Evolutionary conservation across 1,140 invertebrate genomes (phyloP).

Genomic region (Halesus radiatus): DNA sequence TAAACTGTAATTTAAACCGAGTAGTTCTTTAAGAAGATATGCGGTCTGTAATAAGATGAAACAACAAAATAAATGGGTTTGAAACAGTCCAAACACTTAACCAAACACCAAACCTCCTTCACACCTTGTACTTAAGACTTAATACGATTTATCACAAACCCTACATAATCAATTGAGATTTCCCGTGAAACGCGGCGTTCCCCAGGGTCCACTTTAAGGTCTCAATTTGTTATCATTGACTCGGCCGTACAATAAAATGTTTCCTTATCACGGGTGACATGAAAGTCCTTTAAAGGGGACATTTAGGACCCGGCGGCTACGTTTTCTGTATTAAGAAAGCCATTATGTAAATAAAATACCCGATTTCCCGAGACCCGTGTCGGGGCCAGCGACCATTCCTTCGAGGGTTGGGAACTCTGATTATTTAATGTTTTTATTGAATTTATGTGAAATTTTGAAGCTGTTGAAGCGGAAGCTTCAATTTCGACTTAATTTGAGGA

Average conservation of each 20-base stretch:
- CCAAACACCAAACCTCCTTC: no score
- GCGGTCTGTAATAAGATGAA: no score
- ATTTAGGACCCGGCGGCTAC: background rate
- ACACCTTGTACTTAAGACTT: no score
- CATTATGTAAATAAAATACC: conserved; percentile 41
- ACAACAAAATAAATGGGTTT: no score
- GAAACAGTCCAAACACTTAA: no score
- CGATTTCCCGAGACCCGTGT: conserved; percentile 22
- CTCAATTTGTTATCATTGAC: conserved; percentile 41
- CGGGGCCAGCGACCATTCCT: background rate
- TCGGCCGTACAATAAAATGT: conserved; percentile 14
- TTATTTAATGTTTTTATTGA: no score
- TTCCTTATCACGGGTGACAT: conserved; percentile 25
- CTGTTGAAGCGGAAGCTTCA: no score
- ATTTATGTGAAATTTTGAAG: background rate
- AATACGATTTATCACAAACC: no score
- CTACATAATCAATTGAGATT: conserved; percentile 11
- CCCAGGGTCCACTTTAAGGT: conserved; percentile 12
- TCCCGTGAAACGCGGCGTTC: background rate
- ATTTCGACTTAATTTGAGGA: no score
- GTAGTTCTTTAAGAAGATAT: no score
- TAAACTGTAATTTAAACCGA: no score
- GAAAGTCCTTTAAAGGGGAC: conserved; percentile 13
- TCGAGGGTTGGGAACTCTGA: no score
- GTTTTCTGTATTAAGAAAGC: background rate